Evolutionary conservation across 2,888 invertebrate genomes (phyloP).

Genomic region (Acronicta alni): DNA sequence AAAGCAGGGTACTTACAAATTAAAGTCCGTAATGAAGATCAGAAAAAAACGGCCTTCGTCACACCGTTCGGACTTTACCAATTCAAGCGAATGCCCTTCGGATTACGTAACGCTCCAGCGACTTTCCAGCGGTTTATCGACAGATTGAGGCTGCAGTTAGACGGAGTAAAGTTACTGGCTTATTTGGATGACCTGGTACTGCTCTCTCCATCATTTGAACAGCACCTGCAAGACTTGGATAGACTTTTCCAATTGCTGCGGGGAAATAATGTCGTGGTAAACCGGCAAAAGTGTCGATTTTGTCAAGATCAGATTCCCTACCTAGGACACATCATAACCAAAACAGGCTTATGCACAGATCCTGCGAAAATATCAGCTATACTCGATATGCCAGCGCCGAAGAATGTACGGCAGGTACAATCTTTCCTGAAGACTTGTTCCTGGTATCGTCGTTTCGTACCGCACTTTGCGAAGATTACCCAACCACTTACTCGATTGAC

Average conservation of each 20-base stretch:
- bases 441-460: conserved; percentile 54
- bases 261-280: conserved; percentile 2
- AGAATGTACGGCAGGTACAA: conserved; percentile 35
- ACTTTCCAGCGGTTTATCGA: conserved; percentile 65
- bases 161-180: conserved; percentile 30
- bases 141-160: conserved; percentile 45
- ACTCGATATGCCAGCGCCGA: conserved; percentile 29
- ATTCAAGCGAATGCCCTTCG: conserved; percentile 61
- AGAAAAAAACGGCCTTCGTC: conserved; percentile 6
- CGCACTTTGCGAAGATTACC: conserved; percentile 43
- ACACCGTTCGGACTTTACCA: conserved; percentile 25
- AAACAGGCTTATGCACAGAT: conserved; percentile 40
- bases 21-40: neutral
- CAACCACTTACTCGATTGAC: conserved; percentile 53
- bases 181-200: conserved; percentile 62
- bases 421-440: conserved; percentile 52
- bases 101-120: conserved; percentile 52
- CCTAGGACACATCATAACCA: conserved; percentile 3
- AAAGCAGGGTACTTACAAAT: conserved; percentile 59
- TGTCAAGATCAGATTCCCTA: neutral
- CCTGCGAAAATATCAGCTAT: conserved; percentile 50
- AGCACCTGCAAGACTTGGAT: conserved; percentile 49
- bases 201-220: conserved; percentile 44
- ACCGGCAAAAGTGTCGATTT: conserved; percentile 6
- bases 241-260: neutral